These are phyloP conservation scores for Aspidoscelis tigris DNA, from an alignment of 2,113 vertebrate genomes.

Conservation along the genomic window DNA sequence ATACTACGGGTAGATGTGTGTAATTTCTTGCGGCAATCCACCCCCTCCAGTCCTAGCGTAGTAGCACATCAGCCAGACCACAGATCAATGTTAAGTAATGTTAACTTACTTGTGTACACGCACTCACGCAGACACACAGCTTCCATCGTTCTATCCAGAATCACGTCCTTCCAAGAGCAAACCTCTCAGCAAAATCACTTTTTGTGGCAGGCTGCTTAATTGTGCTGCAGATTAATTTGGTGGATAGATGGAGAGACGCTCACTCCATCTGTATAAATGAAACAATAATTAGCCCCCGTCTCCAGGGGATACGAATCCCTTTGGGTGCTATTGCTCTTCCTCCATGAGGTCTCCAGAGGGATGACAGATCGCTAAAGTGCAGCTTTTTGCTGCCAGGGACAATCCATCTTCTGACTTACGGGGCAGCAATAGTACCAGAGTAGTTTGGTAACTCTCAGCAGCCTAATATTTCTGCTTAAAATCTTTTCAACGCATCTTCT, in stretches of 20 bases:
- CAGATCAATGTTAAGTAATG: not conserved
- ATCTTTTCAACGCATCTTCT: not conserved
- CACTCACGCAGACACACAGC: not conserved
- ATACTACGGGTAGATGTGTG: no score
- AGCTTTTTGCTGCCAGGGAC: not conserved
- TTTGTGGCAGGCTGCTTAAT: conserved; percentile 16
- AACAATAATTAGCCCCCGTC: conserved; percentile 18
- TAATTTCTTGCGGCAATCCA: not conserved
- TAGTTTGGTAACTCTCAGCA: conserved; percentile 4
- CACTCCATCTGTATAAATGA: conserved; percentile 23
- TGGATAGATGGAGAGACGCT: not conserved
- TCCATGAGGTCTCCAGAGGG: not conserved
- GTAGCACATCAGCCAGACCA: not conserved
- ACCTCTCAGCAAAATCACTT: not conserved
- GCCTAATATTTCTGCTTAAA: not conserved
- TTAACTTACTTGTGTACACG: not conserved
- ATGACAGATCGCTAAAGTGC: conserved; percentile 18
- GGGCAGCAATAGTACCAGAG: not conserved
- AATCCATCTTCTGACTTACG: conserved; percentile 9
- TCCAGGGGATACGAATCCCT: not conserved
- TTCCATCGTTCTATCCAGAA: not conserved
- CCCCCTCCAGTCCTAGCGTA: not conserved
- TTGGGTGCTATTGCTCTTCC: not conserved
- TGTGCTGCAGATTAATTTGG: conserved; percentile 15
- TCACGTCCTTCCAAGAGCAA: conserved; percentile 16